Percentiles rank a stretch among this genome's conserved stretches.
phyloP scores from a whole-genome alignment of 53 echinoderm and acorn worm species.

The Henricia sp. region DNA sequence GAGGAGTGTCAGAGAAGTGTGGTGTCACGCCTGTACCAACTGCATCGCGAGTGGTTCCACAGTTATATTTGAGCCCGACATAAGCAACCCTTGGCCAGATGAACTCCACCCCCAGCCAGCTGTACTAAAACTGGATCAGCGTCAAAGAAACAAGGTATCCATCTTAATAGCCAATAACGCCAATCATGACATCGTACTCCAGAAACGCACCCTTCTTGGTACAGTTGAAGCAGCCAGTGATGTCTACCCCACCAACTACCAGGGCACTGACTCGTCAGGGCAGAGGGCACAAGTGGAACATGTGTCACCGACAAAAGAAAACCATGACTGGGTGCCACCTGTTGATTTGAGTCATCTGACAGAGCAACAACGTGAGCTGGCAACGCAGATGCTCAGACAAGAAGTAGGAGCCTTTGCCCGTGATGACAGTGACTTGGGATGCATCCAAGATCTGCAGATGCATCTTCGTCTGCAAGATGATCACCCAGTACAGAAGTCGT shows the following conservation, averaged over 20 bases:
- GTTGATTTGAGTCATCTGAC: slow-evolving; percentile 8
- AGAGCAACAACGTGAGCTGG: slow-evolving; percentile 5
- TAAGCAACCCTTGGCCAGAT: neutral
- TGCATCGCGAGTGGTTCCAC: neutral
- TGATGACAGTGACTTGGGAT: slow-evolving; percentile 13
- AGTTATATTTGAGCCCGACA: neutral
- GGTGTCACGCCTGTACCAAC: slow-evolving; percentile 6
- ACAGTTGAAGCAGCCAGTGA: neutral
- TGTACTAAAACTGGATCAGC: neutral
- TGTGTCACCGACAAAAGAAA: neutral
- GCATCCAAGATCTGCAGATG: neutral
- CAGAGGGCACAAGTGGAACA: neutral
- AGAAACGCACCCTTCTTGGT: neutral
- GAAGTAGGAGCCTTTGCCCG: slow-evolving; percentile 7
- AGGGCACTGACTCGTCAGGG: neutral
- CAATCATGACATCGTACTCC: neutral
- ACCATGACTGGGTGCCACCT: slow-evolving; percentile 7
- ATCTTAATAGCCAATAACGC: too few relatives aligned
- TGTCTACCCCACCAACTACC: neutral
- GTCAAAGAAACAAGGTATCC: neutral
- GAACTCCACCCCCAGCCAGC: neutral
- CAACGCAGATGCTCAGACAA: slow-evolving; percentile 4
- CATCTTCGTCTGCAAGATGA: too few relatives aligned
- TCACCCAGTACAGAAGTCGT: too few relatives aligned
- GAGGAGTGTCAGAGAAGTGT: neutral